These are phyloP conservation scores for Orthosia incerta DNA, from an alignment of 2,888 invertebrate genomes.

Conservation along the genomic window DNA sequence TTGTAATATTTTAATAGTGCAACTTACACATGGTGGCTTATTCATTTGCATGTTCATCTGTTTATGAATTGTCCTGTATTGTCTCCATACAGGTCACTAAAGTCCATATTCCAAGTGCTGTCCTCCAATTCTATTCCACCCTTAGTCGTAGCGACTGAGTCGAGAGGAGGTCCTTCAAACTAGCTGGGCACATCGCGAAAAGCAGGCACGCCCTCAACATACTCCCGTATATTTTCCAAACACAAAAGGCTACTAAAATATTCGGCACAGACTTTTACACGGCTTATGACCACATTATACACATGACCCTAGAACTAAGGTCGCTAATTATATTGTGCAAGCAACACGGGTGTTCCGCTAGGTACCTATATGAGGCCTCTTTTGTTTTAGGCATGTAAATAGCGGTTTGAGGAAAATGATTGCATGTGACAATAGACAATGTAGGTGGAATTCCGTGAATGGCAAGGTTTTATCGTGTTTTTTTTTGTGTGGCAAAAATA, in stretches of 20 bases:
- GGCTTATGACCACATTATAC: constrained; percentile 36
- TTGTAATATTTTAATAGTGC: constrained; percentile 6
- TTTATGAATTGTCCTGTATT: no score
- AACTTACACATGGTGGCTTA: neutral
- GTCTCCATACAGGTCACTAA: no score
- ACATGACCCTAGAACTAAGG: constrained; percentile 53
- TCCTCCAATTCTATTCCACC: no score
- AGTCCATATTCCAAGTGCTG: no score
- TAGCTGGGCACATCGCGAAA: no score
- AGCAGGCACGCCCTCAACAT: neutral
- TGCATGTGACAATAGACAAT: neutral
- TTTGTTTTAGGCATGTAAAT: constrained; percentile 37
- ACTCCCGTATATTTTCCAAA: constrained; percentile 22
- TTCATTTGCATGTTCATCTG: neutral
- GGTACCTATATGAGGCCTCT: constrained; percentile 2
- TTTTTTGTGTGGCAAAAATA: neutral
- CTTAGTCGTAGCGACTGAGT: no score
- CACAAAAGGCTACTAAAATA: constrained; percentile 41
- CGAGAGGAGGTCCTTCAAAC: no score
- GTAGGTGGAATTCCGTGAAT: constrained; percentile 4
- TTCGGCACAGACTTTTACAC: constrained; percentile 26
- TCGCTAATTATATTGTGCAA: constrained; percentile 52
- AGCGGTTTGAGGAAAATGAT: neutral
- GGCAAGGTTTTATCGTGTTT: neutral
- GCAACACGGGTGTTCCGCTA: constrained; percentile 36